Conservation (phyloP, 1,140 invertebrate genomes). For the Drosophila sp. region DNA sequence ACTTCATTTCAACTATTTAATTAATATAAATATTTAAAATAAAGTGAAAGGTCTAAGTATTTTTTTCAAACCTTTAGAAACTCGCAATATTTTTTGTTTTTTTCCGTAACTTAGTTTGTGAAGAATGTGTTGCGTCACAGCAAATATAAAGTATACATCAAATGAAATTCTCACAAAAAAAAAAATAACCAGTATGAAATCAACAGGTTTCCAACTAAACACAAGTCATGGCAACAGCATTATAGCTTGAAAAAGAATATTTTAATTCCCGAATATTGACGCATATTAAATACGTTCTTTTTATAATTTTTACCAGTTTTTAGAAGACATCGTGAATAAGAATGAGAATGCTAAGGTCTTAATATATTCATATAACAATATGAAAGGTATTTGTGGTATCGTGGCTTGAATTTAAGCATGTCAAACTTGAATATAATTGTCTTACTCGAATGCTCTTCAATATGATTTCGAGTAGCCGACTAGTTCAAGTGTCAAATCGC, state of each 20-base stretch:
- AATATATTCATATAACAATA: no score
- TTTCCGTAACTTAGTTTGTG: not conserved
- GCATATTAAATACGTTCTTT: not conserved
- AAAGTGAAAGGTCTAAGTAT: no score
- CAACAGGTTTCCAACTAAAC: constrained; percentile 3
- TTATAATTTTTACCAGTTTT: not conserved
- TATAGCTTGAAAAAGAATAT: no score
- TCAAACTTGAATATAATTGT: not conserved
- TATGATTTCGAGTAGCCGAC: not conserved
- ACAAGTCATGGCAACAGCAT: not conserved
- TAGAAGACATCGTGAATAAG: not conserved
- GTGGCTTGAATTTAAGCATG: no score
- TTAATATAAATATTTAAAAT: no score
- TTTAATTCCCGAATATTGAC: no score
- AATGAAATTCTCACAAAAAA: not conserved
- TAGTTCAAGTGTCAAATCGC: not conserved
- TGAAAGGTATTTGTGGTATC: no score
- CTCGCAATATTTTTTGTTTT: no score
- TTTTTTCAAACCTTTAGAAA: no score
- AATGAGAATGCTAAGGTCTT: not conserved
- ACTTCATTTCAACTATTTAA: no score
- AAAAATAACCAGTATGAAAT: not conserved
- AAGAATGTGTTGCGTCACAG: not conserved
- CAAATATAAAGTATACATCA: not conserved
- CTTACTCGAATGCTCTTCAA: not conserved